Base-by-base conservation (phyloP, 2,113 vertebrate species). In the Rhadina sibilatrix region DNA sequence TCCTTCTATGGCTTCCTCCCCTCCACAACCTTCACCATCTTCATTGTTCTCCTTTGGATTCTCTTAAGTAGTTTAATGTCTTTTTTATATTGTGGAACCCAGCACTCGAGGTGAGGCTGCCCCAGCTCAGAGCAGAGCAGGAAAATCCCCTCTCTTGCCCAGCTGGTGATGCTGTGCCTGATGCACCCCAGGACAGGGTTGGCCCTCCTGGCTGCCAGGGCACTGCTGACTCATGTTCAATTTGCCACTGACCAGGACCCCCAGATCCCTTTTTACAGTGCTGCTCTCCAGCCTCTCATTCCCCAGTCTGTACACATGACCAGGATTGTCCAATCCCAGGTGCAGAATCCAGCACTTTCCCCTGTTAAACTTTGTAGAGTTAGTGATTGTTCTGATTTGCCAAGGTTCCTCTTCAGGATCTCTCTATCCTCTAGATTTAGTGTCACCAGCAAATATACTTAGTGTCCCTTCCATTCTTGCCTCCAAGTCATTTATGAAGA, bases 71-170 rank as follows among this genome's bases (percentile, higher is more conserved):
- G 10, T 28, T 70, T 10, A 47, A 17, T 13, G 2, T 3, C 12
- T 12, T 44, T 68, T 69, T 38, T 9, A 17, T 35, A n/a, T 21
- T 35, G 16, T 54, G 25, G 1, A 4, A 9, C 40, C 10, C 20
- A 71, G 17, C 2, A 30, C 31, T 42, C 0, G 0, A 71, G 13
- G 7, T 31, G n/a, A 64, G 40, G 24, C 17, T 0, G 0, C 9
- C 5, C 19, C 19, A 46, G 46, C 0, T 0, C 56, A 56, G 40
- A 54, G 56, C 8, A 70, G 64, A 54, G 40, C 2, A 0, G 30
- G 20, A 63, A 20, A 49, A 42, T 49, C 17, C 25, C 40, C n/a
- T 69, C 23, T 28, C 24, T 47, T 38, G 4, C 24, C 12, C 0
- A 0, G 12, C 15, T n/a, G 56, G 2, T 0, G 0, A 53, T 38